These are phyloP conservation scores for Bombus waltoni DNA, from an alignment of 1,140 invertebrate species.

Conservation along the genomic window DNA sequence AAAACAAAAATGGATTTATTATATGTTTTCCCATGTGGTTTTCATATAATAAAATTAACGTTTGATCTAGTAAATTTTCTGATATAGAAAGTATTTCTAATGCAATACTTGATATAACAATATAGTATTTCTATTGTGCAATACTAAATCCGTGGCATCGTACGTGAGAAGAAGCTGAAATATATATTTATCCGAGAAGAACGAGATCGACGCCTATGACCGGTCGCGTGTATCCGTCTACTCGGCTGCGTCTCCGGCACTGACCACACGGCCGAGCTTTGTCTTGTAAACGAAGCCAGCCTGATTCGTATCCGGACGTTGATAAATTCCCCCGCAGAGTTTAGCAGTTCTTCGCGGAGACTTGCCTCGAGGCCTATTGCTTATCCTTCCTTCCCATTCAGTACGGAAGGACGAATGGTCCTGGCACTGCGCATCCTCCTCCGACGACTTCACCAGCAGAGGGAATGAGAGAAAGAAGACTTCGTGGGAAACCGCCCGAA, in stretches of 20 bases:
- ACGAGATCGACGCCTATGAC: conserved; percentile 60
- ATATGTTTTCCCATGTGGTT: too few relatives aligned
- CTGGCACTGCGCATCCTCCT: conserved; percentile 57
- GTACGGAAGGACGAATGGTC: conserved; percentile 67
- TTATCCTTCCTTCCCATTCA: conserved; percentile 66
- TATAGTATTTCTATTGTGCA: neutral
- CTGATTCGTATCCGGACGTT: conserved; percentile 83
- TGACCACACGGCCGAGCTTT: conserved; percentile 79
- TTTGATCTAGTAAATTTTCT: neutral
- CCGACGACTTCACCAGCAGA: conserved; percentile 15
- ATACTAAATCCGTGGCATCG: neutral
- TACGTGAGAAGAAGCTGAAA: neutral
- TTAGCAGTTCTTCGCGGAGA: conserved; percentile 60
- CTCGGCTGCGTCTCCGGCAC: conserved; percentile 42
- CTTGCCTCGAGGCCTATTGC: conserved; percentile 41
- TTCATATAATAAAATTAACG: neutral
- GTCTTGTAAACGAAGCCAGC: conserved; percentile 83
- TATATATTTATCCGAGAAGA: neutral
- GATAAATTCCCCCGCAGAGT: conserved; percentile 80
- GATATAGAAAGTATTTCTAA: neutral
- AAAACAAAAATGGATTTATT: too few relatives aligned
- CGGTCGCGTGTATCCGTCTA: conserved; percentile 47
- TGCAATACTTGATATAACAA: too few relatives aligned
- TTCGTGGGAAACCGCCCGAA: conserved; percentile 62
- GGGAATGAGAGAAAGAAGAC: conserved; percentile 39